Conservation (phyloP, 2,888 invertebrate species). For the Pyralis farinalis region DNA sequence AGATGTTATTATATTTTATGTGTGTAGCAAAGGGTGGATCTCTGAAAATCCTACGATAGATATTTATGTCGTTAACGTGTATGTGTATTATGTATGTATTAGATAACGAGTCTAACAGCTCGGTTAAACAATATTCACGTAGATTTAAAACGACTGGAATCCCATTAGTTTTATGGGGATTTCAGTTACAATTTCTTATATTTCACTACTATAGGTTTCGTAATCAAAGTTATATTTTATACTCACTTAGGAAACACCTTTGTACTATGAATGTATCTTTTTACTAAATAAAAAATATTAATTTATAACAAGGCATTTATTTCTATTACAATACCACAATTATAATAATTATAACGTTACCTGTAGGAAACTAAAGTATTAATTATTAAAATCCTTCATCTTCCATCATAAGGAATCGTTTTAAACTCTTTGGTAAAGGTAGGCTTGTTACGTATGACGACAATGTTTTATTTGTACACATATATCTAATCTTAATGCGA, state of each 20-base stretch:
- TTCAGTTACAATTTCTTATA: slow-evolving; percentile 13
- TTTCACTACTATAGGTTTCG: slow-evolving; percentile 18
- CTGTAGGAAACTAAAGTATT: slow-evolving; percentile 3
- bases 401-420: slow-evolving; percentile 81
- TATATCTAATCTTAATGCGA: slow-evolving; percentile 74
- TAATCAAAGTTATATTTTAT: slow-evolving; percentile 36
- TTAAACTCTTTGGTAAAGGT: slow-evolving; percentile 78
- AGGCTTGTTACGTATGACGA: slow-evolving; percentile 54
- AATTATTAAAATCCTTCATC: slow-evolving; percentile 40
- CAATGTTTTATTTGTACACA: slow-evolving; percentile 49
- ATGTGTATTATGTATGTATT: no score
- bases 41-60: no score
- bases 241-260: slow-evolving; percentile 49
- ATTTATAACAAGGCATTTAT: slow-evolving; percentile 7
- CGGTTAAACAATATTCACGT: slow-evolving; percentile 17
- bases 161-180: slow-evolving; percentile 19
- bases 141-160: slow-evolving; percentile 13
- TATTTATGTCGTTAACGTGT: no score
- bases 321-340: neutral
- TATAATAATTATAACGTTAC: slow-evolving; percentile 10
- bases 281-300: slow-evolving; percentile 27
- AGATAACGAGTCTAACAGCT: neutral
- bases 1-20: no score
- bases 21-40: no score
- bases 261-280: slow-evolving; percentile 39